phyloP scores from a whole-genome alignment of 1,140 invertebrate genomes.

The Sesamia nonagrioides region DNA sequence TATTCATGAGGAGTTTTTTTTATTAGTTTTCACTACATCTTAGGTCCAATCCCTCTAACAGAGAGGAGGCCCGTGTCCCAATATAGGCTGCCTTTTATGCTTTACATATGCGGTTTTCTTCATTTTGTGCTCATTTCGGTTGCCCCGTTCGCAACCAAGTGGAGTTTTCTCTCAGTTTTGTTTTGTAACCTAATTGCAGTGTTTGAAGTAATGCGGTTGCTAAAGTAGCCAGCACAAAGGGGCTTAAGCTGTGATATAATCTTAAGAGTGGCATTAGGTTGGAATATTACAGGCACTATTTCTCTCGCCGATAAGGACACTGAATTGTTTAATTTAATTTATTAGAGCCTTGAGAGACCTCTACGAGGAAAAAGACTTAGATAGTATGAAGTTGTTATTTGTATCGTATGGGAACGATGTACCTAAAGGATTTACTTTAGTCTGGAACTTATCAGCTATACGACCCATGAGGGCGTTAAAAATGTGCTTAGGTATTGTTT shows the following conservation, averaged over 20 bases:
- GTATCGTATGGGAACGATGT: slow-evolving; percentile 14
- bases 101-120: not conserved
- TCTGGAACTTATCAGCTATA: slow-evolving; percentile 18
- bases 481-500: not conserved
- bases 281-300: slow-evolving; percentile 60
- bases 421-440: not conserved
- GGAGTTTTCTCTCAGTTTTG: slow-evolving; percentile 52
- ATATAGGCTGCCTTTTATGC: too few relatives aligned
- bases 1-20: slow-evolving; percentile 25
- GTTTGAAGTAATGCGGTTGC: slow-evolving; percentile 55
- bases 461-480: not conserved
- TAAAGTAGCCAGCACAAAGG: slow-evolving; percentile 55
- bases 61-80: too few relatives aligned
- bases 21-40: too few relatives aligned
- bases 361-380: slow-evolving; percentile 15
- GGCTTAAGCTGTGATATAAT: slow-evolving; percentile 55
- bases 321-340: slow-evolving; percentile 59
- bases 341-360: slow-evolving; percentile 39
- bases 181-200: slow-evolving; percentile 56
- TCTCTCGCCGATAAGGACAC: slow-evolving; percentile 57
- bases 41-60: too few relatives aligned
- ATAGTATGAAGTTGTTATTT: slow-evolving; percentile 19
- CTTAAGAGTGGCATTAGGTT: slow-evolving; percentile 59
- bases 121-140: slow-evolving; percentile 17
- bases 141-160: slow-evolving; percentile 19